A percentile compares a stretch with the other conserved stretches of the same genome.
Conservation (phyloP, 2,888 invertebrate species). For the Cryptocheilus praepositus region DNA sequence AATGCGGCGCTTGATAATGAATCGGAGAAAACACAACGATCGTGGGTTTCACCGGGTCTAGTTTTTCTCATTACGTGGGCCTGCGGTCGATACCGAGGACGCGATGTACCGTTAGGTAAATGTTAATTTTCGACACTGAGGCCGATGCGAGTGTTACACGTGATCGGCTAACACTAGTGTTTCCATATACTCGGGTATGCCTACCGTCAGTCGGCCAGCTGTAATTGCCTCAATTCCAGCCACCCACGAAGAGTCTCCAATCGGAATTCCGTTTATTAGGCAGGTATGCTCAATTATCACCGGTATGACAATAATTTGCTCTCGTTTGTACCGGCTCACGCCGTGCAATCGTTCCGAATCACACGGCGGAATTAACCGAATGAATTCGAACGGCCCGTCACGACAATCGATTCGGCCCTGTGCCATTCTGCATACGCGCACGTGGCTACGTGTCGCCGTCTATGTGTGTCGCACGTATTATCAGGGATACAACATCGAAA, state of each 20-base stretch:
- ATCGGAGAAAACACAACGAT: not conserved
- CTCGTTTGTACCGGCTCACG: constrained; percentile 37
- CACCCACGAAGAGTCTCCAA: constrained; percentile 47
- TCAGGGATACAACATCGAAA: constrained; percentile 36
- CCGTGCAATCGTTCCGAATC: constrained; percentile 41
- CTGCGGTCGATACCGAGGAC: too few species aligned
- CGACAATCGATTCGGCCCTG: constrained; percentile 40
- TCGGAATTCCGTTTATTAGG: constrained; percentile 59
- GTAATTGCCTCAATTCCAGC: constrained; percentile 52
- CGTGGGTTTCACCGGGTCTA: not conserved
- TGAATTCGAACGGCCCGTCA: constrained; percentile 38
- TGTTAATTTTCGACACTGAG: constrained; percentile 41
- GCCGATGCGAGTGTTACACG: constrained; percentile 20
- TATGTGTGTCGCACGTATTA: constrained; percentile 26
- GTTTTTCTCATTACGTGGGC: not conserved
- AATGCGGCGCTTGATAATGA: too few species aligned
- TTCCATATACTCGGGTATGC: constrained; percentile 25
- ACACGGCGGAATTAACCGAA: constrained; percentile 49
- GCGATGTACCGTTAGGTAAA: not conserved
- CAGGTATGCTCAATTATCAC: constrained; percentile 59
- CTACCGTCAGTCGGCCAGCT: constrained; percentile 21
- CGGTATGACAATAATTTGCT: constrained; percentile 60
- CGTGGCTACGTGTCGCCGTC: constrained; percentile 2
- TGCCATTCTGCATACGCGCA: constrained; percentile 1
- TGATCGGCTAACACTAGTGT: constrained; percentile 26